Conservation (phyloP, 2,113 vertebrate species). For the Engystomops pustulosus region DNA sequence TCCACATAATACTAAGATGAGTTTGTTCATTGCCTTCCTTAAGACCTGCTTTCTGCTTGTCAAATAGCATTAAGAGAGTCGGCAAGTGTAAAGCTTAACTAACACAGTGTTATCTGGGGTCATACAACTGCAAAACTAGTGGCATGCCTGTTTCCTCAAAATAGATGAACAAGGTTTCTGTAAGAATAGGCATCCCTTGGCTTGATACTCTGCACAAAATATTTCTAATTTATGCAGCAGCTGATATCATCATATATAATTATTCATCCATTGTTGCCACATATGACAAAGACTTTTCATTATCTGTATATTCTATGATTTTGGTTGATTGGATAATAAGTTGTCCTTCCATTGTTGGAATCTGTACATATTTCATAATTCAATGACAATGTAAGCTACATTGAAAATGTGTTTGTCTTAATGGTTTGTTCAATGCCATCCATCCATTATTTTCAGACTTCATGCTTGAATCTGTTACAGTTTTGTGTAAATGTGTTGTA, state of each 20-base stretch:
- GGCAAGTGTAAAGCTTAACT: conserved; percentile 22
- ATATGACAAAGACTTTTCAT: neutral
- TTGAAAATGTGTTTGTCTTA: neutral
- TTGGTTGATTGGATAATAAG: neutral
- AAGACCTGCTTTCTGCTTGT: conserved; percentile 38
- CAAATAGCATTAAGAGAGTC: conserved; percentile 20
- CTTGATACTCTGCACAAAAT: neutral
- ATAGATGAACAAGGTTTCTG: neutral
- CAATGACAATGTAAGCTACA: neutral
- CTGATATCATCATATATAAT: neutral
- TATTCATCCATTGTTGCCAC: neutral
- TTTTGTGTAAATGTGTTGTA: neutral
- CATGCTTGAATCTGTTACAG: neutral
- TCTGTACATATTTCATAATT: neutral
- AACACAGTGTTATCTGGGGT: conserved; percentile 47
- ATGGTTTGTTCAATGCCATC: neutral
- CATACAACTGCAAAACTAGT: neutral
- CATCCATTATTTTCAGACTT: neutral
- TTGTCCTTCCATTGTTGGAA: neutral
- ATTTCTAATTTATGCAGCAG: neutral
- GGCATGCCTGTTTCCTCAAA: neutral
- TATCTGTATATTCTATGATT: neutral
- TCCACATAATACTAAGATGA: neutral
- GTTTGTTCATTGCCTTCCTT: conserved; percentile 31
- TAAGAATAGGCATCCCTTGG: neutral